A percentile compares a stretch with the other conserved stretches of the same genome.
These are phyloP conservation scores for Rosalia funebris DNA, from an alignment of 2,888 invertebrate species.

Conservation along the genomic window DNA sequence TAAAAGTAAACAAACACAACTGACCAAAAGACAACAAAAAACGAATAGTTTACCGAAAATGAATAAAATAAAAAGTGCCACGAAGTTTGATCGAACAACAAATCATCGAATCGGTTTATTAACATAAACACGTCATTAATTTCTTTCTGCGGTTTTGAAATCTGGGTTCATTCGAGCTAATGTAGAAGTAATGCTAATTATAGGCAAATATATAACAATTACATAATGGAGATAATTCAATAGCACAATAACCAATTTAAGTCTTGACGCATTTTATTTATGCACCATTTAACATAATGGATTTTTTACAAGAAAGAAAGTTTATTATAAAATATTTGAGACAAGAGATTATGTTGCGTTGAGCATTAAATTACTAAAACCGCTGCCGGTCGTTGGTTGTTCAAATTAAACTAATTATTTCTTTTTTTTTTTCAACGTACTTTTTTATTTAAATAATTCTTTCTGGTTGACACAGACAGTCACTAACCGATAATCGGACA, in stretches of 20 bases:
- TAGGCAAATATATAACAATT: neutral
- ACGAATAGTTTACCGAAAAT: too few relatives aligned
- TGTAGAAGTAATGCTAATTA: too few relatives aligned
- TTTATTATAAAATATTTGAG: constrained; percentile 14
- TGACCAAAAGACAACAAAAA: too few relatives aligned
- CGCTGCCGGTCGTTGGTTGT: constrained; percentile 8
- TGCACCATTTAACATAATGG: constrained; percentile 25
- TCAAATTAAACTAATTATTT: constrained; percentile 6
- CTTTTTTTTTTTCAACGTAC: constrained; percentile 4
- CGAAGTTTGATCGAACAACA: too few relatives aligned
- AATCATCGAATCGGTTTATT: too few relatives aligned
- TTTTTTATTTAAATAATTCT: constrained; percentile 9
- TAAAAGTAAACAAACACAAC: too few relatives aligned
- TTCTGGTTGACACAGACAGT: neutral
- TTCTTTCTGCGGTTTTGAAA: too few relatives aligned
- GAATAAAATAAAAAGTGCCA: too few relatives aligned
- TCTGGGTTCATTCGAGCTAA: too few relatives aligned
- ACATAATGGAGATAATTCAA: constrained; percentile 21
- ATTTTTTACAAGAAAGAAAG: constrained; percentile 27
- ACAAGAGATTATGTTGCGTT: constrained; percentile 12
- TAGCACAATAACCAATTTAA: constrained; percentile 15
- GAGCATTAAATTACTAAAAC: constrained; percentile 20
- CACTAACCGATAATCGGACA: neutral
- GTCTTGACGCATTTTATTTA: constrained; percentile 16
- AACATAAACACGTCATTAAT: too few relatives aligned